Evolutionary conservation across 2,888 invertebrate species (phyloP), one percentile per base, ranked within the genome.

Genomic region (Eledone cirrhosa): DNA sequence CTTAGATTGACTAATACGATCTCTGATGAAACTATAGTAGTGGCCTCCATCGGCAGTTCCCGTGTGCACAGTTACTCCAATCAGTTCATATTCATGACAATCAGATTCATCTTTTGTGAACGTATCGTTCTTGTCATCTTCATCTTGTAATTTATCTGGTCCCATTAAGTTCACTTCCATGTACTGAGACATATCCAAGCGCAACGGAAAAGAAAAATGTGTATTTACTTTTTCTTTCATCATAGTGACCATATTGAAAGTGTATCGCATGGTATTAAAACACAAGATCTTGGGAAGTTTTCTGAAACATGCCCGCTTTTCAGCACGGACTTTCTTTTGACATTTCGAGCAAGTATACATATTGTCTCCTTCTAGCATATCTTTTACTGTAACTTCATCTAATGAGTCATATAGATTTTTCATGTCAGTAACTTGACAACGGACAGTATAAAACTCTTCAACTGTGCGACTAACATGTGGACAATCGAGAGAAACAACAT

Each of bases 21-120:
- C 97, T 83, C 97, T 94, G 82, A 98, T 98, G 90, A 98, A 98
- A 95, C 91, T 91, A 91, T 97, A 97, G 91, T 98, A 98, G 91
- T 98, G 98, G 0, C 98, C 98, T 78, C 97, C 97, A 90, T 98
- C 98, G 1, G 98, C 98, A 0, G 97, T 98, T n/a, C 98, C 98
- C 24, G 98, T 98, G 92, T 98, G 98, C 0, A 98, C 98, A 0
- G 98, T 98, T 19, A 98, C 97, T 19, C 98, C 98, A 82, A 96
- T 96, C 82, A 97, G 91, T 90, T 96, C 96, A 91, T 95, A 93
- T 81, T 92, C 91, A 82, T 91, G 92, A 59, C 84, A 82, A 63
- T 86, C 85, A 33, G 84, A 84, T 13, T 85, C 85, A 16, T 81
- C 81, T n/a, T 80, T 81, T 24, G 81, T 47, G 29, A 76, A 76